A percentile compares a stretch with the other conserved stretches of the same genome.
Conservation (phyloP, 1,140 invertebrate species). For the Tribolium madens region DNA sequence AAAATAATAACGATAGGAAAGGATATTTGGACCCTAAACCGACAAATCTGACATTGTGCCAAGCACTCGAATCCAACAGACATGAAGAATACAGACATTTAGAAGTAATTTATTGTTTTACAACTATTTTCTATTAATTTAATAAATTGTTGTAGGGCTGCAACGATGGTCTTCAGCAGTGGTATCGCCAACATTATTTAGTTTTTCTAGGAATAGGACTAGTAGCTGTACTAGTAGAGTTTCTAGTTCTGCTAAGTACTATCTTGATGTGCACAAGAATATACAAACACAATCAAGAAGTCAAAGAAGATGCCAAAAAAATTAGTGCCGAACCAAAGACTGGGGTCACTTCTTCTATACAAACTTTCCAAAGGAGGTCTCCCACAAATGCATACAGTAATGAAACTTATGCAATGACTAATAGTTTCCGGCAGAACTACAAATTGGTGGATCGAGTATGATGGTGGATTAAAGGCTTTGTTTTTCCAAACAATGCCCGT, state of each 20-base stretch:
- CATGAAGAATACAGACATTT: conserved; percentile 74
- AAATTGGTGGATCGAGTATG: conserved; percentile 61
- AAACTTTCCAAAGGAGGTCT: conserved; percentile 50
- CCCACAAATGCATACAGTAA: conserved; percentile 57
- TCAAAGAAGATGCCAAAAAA: conserved; percentile 52
- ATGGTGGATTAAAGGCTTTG: conserved; percentile 57
- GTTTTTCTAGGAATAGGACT: conserved; percentile 77
- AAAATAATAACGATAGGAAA: conserved; percentile 71
- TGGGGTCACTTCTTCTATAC: conserved; percentile 24
- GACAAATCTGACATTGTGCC: conserved; percentile 77
- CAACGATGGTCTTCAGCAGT: conserved; percentile 76
- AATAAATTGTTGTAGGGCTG: conserved; percentile 73
- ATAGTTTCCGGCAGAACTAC: conserved; percentile 63
- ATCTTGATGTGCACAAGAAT: conserved; percentile 76
- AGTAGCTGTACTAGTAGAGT: conserved; percentile 76
- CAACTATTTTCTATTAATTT: background rate
- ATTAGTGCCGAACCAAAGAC: conserved; percentile 37
- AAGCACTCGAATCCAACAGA: conserved; percentile 73
- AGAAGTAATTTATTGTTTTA: conserved; percentile 65
- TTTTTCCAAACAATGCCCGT: conserved; percentile 41
- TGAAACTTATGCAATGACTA: conserved; percentile 62
- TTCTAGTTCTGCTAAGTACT: conserved; percentile 76
- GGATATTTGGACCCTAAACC: conserved; percentile 84
- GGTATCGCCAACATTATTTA: conserved; percentile 82
- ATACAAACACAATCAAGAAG: conserved; percentile 60